These are phyloP conservation scores for Ctena decussata DNA, from an alignment of 2,888 invertebrate species.

Conservation along the genomic window DNA sequence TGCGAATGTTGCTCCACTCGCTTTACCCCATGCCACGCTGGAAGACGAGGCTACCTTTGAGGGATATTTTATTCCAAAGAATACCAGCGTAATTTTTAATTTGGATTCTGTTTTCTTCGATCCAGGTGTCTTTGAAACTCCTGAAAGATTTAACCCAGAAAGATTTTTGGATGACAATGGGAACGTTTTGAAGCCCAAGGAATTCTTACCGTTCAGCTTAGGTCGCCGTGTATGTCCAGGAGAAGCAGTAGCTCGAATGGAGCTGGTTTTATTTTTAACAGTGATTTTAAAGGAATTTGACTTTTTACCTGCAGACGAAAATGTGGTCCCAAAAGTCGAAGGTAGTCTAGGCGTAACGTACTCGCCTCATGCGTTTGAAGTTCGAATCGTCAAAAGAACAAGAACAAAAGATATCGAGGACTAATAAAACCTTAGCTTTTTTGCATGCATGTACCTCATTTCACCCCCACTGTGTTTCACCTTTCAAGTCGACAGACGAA, in stretches of 20 bases:
- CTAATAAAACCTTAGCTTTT: too few species aligned
- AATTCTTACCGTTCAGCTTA: conserved; percentile 68
- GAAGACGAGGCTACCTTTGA: conserved; percentile 63
- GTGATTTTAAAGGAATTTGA: conserved; percentile 45
- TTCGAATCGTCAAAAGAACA: neutral
- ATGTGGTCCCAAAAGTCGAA: neutral
- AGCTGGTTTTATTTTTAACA: conserved; percentile 59
- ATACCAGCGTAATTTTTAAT: conserved; percentile 68
- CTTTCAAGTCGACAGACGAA: too few species aligned
- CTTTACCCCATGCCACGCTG: conserved; percentile 73
- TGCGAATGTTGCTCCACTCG: conserved; percentile 84
- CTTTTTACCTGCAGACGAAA: neutral
- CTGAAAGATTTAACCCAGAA: conserved; percentile 79
- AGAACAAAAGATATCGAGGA: too few species aligned
- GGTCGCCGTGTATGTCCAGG: conserved; percentile 74
- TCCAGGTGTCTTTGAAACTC: conserved; percentile 72
- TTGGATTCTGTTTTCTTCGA: conserved; percentile 55
- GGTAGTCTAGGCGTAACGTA: neutral
- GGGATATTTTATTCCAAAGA: conserved; percentile 75
- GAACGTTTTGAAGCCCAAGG: conserved; percentile 38
- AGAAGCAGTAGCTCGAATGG: conserved; percentile 60
- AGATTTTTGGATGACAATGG: conserved; percentile 80
- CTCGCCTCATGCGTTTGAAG: neutral
- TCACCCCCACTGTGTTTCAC: too few species aligned
- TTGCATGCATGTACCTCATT: too few species aligned